Evolutionary conservation across 1,140 invertebrate genomes (phyloP).

Genomic region (Neotoxoptera formosana): DNA sequence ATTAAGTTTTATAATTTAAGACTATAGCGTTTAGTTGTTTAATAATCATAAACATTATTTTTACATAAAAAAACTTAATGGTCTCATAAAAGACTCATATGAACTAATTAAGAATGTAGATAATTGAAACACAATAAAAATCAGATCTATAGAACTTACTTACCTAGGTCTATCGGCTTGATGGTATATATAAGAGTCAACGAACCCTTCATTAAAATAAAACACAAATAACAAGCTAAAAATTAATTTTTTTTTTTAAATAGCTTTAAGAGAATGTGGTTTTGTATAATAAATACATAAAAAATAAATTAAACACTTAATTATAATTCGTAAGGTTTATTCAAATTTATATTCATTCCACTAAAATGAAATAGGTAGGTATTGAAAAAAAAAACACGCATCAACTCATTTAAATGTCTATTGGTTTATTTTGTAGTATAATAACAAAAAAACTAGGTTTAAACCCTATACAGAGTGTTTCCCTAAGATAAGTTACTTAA

Average conservation of each 20-base stretch:
- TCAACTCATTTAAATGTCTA: neutral
- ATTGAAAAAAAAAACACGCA: neutral
- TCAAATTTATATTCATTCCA: neutral
- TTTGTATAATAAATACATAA: neutral
- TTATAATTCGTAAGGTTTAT: neutral
- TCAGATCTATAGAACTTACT: neutral
- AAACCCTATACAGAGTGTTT: neutral
- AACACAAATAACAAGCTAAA: neutral
- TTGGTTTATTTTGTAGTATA: neutral
- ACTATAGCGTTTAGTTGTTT: neutral
- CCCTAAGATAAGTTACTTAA: no score
- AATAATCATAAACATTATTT: neutral
- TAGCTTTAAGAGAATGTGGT: neutral
- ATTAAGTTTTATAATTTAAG: neutral
- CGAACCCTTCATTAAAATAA: neutral
- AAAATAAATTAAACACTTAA: neutral
- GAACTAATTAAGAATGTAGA: neutral
- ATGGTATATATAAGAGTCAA: neutral
- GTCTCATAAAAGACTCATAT: no score
- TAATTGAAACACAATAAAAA: neutral
- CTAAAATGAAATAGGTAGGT: neutral
- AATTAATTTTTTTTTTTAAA: neutral
- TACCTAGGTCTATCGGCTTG: neutral
- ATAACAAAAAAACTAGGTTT: neutral
- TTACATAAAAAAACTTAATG: neutral